Percentiles rank a stretch among this genome's conserved stretches.
Conservation (phyloP, 1,140 invertebrate species). For the Ridgeia piscesae region DNA sequence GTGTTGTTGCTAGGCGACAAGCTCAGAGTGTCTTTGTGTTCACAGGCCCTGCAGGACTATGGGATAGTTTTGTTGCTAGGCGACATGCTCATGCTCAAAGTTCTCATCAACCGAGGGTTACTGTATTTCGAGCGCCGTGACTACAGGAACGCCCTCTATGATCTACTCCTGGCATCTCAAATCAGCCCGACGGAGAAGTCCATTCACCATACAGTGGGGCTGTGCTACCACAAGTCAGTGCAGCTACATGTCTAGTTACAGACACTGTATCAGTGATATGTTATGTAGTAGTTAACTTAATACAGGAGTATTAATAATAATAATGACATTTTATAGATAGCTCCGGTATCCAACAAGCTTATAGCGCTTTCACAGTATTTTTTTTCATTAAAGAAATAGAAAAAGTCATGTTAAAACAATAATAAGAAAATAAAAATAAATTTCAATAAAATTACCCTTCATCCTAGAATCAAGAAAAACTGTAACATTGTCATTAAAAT, state of each 20-base stretch:
- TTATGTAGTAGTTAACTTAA: background rate
- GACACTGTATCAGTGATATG: background rate
- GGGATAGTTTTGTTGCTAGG: slow-evolving; percentile 55
- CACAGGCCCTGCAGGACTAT: slow-evolving; percentile 54
- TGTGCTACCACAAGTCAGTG: slow-evolving; percentile 56
- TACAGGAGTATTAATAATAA: background rate
- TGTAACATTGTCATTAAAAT: no score
- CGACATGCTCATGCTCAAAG: slow-evolving; percentile 47
- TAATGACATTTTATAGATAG: no score
- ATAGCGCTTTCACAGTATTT: no score
- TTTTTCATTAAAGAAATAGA: no score
- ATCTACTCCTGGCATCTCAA: slow-evolving; percentile 53
- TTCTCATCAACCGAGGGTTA: slow-evolving; percentile 54
- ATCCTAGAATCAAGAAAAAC: no score
- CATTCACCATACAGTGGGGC: slow-evolving; percentile 54
- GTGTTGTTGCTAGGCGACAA: background rate
- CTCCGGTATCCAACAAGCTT: no score
- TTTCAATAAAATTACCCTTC: no score
- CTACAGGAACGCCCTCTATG: slow-evolving; percentile 54
- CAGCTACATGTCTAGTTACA: background rate
- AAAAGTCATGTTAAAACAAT: no score
- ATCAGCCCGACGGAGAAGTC: slow-evolving; percentile 45
- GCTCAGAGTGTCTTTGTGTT: slow-evolving; percentile 20
- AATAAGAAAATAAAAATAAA: no score
- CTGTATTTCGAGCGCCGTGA: slow-evolving; percentile 53